phyloP scores from a whole-genome alignment of 2,888 invertebrate genomes.

The Ormia ochracea region DNA sequence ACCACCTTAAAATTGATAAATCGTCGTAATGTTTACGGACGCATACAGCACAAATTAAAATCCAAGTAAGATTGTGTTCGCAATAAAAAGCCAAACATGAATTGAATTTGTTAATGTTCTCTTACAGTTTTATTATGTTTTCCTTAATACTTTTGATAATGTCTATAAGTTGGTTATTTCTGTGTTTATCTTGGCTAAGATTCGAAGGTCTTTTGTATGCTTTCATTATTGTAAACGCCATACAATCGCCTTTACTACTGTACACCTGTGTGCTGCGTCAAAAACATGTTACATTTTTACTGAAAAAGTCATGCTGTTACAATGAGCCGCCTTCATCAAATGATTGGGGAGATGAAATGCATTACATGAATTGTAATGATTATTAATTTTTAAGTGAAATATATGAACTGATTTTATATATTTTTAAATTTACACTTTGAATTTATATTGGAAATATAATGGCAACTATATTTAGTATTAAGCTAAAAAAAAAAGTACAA shows the following conservation, averaged over 20 bases:
- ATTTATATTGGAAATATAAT: constrained; percentile 50
- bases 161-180: constrained; percentile 86
- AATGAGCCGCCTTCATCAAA: constrained; percentile 84
- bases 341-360: constrained; percentile 94
- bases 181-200: constrained; percentile 85
- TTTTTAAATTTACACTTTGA: constrained; percentile 30
- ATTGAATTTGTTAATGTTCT: constrained; percentile 44
- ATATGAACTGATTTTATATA: constrained; percentile 47
- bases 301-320: constrained; percentile 88
- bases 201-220: constrained; percentile 85
- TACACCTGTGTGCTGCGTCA: constrained; percentile 88
- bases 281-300: constrained; percentile 86
- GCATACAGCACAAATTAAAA: constrained; percentile 90
- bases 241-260: constrained; percentile 85
- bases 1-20: constrained; percentile 88
- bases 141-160: constrained; percentile 85
- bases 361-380: constrained; percentile 85
- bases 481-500: constrained; percentile 48
- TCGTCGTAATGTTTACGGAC: constrained; percentile 88
- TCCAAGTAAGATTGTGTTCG: constrained; percentile 81
- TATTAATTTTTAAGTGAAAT: constrained; percentile 66
- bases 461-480: constrained; percentile 40
- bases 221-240: constrained; percentile 85
- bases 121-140: constrained; percentile 87
- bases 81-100: background rate